Evolutionary conservation across 2,888 invertebrate species (phyloP), one percentile per base, ranked within the genome.

Genomic region (Chloromyia formosa): DNA sequence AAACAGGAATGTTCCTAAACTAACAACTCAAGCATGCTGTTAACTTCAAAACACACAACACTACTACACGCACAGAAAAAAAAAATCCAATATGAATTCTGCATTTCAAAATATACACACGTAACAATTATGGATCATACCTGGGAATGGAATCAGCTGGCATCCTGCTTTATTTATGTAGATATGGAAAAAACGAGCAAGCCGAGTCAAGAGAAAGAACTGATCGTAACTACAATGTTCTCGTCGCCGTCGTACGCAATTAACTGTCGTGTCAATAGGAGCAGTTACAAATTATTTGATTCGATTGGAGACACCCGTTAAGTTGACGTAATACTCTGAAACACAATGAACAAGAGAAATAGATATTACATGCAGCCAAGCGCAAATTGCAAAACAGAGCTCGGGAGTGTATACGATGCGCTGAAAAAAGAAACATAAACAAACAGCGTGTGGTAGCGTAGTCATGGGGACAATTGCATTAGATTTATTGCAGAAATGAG

Each of bases 81-180:
- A n/a, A n/a, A n/a, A n/a, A n/a, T n/a, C n/a, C n/a, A n/a, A n/a
- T n/a, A n/a, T n/a, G n/a, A n/a, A n/a, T n/a, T n/a, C n/a, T n/a
- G n/a, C n/a, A n/a, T n/a, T n/a, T n/a, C n/a, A n/a, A n/a, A n/a
- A n/a, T n/a, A n/a, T n/a, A n/a, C n/a, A n/a, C n/a, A n/a, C n/a
- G n/a, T n/a, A n/a, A n/a, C n/a, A n/a, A n/a, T n/a, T n/a, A n/a
- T n/a, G n/a, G n/a, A 23, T 71, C 71, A 69, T 76, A 76, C 76
- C 76, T 76, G 42, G 76, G 72, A 56, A 74, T 60, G 5, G 76
- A 74, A 53, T 76, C 72, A 49, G 76, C 74, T 76, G 76, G 76
- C 76, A 76, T 76, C 54, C 42, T 72, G 40, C 14, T 58, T 18
- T 23, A n/a, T n/a, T n/a, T 9, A 2, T 1, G 35, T 20, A 40